Percentiles rank a stretch among this genome's conserved stretches.
Evolutionary conservation across 1,140 invertebrate genomes (phyloP).

Genomic region (Lepeophtheirus salmonis): DNA sequence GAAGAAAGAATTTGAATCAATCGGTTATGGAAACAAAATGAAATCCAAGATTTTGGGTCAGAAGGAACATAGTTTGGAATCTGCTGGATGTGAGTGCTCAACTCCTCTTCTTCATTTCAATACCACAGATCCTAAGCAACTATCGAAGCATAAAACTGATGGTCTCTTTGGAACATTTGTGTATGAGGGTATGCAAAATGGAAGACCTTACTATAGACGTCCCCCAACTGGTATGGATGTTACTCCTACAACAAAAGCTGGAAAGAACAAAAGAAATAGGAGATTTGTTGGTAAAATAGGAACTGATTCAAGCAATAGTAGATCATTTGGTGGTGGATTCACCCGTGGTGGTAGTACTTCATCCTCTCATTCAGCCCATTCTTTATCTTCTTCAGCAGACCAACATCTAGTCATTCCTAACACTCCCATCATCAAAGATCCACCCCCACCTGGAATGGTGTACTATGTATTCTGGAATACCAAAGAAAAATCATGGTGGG

Average conservation of each 20-base stretch:
- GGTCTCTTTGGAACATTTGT: neutral
- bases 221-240: neutral
- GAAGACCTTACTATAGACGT: conserved; percentile 9
- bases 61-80: neutral
- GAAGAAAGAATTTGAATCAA: conserved; percentile 1
- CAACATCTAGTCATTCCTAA: neutral
- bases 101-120: neutral
- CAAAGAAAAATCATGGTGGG: neutral
- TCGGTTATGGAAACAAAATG: neutral
- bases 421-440: neutral
- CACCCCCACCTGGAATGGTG: conserved; percentile 1
- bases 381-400: neutral
- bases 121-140: neutral
- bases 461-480: conserved; percentile 8
- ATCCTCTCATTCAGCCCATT: neutral
- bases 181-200: conserved; percentile 3
- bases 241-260: neutral
- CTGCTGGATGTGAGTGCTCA: conserved; percentile 5
- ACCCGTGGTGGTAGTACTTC: neutral
- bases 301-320: neutral
- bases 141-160: neutral
- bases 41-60: neutral
- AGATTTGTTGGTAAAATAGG: conserved; percentile 1
- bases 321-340: neutral
- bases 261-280: neutral